Evolutionary conservation across 2,888 invertebrate genomes (phyloP).

Genomic region (Agonum fuliginosum): DNA sequence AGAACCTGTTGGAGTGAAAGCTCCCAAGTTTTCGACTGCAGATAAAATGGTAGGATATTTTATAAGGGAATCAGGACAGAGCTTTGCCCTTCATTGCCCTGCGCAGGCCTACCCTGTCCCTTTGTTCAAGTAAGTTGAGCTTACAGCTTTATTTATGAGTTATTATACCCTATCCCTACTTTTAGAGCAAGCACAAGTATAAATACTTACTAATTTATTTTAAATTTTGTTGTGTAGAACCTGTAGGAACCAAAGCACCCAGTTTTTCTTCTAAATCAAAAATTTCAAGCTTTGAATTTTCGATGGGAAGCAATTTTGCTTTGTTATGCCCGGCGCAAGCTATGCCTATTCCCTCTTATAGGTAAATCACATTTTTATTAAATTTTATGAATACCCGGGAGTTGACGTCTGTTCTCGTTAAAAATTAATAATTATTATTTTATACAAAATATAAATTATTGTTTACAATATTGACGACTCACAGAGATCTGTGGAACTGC

Average conservation of each 20-base stretch:
- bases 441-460: too few relatives aligned
- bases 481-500: too few relatives aligned
- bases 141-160: not conserved
- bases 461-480: too few relatives aligned
- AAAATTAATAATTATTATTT: too few relatives aligned
- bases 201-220: not conserved
- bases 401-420: too few relatives aligned
- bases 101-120: slow-evolving; percentile 83
- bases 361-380: slow-evolving; percentile 48
- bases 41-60: slow-evolving; percentile 82
- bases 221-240: slow-evolving; percentile 72
- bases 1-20: slow-evolving; percentile 83
- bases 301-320: slow-evolving; percentile 73
- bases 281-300: slow-evolving; percentile 80
- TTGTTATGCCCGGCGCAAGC: slow-evolving; percentile 78
- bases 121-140: slow-evolving; percentile 65
- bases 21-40: slow-evolving; percentile 82
- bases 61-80: slow-evolving; percentile 78
- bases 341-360: slow-evolving; percentile 75
- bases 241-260: slow-evolving; percentile 83
- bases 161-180: not conserved
- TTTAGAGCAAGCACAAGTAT: not conserved
- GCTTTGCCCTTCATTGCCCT: slow-evolving; percentile 83
- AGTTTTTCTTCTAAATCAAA: slow-evolving; percentile 81
- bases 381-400: too few relatives aligned